Conservation (phyloP, 2,113 vertebrate species). For the Terrapene triunguis region DNA sequence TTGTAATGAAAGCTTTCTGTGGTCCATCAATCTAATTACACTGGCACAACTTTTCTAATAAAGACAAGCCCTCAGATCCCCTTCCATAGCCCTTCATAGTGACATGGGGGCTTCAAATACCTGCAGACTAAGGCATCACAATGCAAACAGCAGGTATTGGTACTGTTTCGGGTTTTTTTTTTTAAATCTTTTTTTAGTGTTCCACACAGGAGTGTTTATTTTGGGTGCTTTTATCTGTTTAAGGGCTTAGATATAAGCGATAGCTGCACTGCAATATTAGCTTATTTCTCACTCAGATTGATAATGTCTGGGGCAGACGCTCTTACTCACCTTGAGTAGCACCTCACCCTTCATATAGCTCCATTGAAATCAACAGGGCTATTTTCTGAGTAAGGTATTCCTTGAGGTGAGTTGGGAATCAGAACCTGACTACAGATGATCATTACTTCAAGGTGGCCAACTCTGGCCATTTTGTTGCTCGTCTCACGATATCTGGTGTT, state of each 20-base stretch:
- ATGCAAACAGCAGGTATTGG: not conserved
- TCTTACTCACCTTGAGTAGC: not conserved
- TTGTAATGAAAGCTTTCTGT: not conserved
- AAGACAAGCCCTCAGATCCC: not conserved
- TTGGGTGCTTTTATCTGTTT: not conserved
- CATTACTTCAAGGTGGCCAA: not conserved
- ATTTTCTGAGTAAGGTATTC: not conserved
- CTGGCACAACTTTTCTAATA: not conserved
- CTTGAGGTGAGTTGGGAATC: slow-evolving; percentile 3
- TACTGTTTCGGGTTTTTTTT: not conserved
- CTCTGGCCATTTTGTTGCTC: slow-evolving; percentile 44
- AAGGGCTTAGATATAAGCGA: not conserved
- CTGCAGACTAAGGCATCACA: not conserved
- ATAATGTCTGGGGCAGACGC: slow-evolving; percentile 4
- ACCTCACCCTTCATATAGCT: slow-evolving; percentile 10
- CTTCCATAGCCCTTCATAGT: not conserved
- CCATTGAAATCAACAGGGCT: slow-evolving; percentile 25
- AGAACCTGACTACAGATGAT: not conserved
- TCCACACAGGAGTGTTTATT: not conserved
- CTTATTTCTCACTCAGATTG: slow-evolving; percentile 28
- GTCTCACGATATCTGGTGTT: not conserved
- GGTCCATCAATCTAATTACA: not conserved
- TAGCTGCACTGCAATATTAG: slow-evolving; percentile 12
- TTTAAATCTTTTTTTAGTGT: no score
- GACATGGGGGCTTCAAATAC: not conserved